Evolutionary conservation across 2,797 vertebrate genomes (phyloP).

Genomic region (Delichon dasypus): DNA sequence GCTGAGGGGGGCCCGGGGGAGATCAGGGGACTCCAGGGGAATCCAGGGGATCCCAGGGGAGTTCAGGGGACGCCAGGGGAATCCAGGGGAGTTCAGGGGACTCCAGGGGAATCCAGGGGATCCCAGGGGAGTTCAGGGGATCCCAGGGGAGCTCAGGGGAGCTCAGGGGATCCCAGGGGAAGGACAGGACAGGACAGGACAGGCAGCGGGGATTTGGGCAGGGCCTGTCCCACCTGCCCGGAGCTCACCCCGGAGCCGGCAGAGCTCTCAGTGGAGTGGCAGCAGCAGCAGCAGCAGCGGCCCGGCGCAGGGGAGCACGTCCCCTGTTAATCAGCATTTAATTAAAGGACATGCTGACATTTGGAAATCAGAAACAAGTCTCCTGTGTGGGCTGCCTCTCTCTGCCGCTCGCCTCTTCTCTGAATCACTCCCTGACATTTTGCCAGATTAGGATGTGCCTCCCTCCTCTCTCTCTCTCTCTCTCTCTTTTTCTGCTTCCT

Average conservation of each 20-base stretch:
- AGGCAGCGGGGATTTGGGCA: background rate
- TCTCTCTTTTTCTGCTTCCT: background rate
- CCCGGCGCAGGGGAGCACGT: slow-evolving; percentile 16
- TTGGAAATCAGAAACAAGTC: slow-evolving; percentile 68
- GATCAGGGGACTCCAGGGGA: too few relatives aligned
- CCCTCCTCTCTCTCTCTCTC: background rate
- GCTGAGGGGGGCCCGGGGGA: too few relatives aligned
- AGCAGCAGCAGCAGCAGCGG: background rate
- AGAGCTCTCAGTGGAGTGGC: background rate
- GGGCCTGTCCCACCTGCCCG: background rate
- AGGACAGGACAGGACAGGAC: too few relatives aligned
- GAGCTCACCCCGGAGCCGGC: background rate
- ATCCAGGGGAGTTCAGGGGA: too few relatives aligned
- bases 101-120: too few relatives aligned
- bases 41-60: too few relatives aligned
- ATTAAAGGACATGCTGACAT: slow-evolving; percentile 75
- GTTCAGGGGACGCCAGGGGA: too few relatives aligned
- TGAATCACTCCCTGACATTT: slow-evolving; percentile 73
- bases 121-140: too few relatives aligned
- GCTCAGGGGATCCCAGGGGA: too few relatives aligned
- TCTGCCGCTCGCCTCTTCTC: slow-evolving; percentile 48
- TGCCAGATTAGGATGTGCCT: slow-evolving; percentile 56
- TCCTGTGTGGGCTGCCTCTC: slow-evolving; percentile 66
- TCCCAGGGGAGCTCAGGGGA: too few relatives aligned
- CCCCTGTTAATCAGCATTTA: slow-evolving; percentile 71